Percentiles rank a stretch among this genome's conserved stretches.
These are phyloP conservation scores for Catalaphyllia jardinei DNA, from an alignment of 64 coral and sea anemone species.

Conservation along the genomic window DNA sequence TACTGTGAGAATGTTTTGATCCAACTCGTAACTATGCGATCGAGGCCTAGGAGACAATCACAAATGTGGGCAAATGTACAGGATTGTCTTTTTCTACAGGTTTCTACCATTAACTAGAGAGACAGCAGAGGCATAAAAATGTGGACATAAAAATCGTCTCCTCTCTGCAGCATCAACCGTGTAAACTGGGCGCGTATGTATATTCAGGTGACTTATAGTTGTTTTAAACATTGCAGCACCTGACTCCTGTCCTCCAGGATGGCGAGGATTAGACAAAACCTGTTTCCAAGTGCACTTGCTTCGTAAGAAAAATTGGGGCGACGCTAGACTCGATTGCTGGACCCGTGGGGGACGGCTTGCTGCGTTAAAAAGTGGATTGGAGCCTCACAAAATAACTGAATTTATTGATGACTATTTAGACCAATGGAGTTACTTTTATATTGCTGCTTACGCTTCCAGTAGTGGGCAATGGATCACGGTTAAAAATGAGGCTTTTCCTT, in stretches of 20 bases:
- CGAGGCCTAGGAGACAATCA: no score
- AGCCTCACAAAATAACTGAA: background rate
- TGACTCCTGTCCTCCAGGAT: constrained; percentile 37
- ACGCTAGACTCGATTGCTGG: constrained; percentile 1
- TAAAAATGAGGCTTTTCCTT: background rate
- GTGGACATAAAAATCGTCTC: no score
- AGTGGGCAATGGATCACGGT: constrained; percentile 19
- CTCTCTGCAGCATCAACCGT: background rate
- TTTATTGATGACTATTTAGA: constrained; percentile 8
- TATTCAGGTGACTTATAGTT: background rate
- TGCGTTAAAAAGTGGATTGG: background rate
- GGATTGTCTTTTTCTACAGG: no score
- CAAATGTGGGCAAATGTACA: no score
- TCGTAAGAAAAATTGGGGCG: background rate
- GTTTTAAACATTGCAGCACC: background rate
- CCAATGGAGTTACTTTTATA: background rate
- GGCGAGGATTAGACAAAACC: background rate
- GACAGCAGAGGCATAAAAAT: no score
- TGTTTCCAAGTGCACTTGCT: constrained; percentile 17
- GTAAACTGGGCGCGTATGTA: no score
- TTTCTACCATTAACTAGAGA: no score
- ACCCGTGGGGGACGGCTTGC: constrained; percentile 18
- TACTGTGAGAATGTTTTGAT: no score
- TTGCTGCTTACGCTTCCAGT: background rate
- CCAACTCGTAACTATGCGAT: no score